These are phyloP conservation scores for Brachyhypopomus occidentalis DNA, from an alignment of 2,113 vertebrate species.

Conservation along the genomic window DNA sequence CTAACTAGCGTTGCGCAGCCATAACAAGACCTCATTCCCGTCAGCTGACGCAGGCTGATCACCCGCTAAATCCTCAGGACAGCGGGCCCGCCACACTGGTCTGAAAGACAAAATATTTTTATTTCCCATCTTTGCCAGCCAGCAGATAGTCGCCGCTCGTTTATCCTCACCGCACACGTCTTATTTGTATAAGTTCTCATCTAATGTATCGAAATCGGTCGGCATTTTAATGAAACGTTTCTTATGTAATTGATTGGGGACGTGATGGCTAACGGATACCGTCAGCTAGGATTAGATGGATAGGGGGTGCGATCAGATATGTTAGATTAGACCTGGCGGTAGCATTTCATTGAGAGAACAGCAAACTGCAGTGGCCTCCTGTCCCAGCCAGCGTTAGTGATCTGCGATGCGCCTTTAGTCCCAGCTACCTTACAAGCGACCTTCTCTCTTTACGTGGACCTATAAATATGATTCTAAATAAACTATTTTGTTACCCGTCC, in stretches of 20 bases:
- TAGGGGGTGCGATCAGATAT: no score
- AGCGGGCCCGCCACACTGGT: neutral
- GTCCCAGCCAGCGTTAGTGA: no score
- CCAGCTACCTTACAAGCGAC: neutral
- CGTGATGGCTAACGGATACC: no score
- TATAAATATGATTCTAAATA: neutral
- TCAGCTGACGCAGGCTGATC: constrained; percentile 8
- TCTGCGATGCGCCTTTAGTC: no score
- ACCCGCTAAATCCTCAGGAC: neutral
- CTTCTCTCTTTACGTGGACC: neutral
- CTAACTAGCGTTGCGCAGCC: neutral
- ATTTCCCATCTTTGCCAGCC: no score
- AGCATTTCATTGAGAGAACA: no score
- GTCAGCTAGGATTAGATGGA: no score
- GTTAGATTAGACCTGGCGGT: neutral
- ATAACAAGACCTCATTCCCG: neutral
- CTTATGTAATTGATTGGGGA: no score
- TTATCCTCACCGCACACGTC: neutral
- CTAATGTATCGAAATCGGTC: no score
- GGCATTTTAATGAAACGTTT: no score
- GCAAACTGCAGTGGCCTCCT: neutral
- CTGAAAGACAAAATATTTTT: no score
- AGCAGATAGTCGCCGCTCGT: neutral
- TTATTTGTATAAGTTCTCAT: no score
- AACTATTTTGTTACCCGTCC: neutral